Evolutionary conservation across 2,888 invertebrate genomes (phyloP).

Genomic region (Diloba caeruleocephala): DNA sequence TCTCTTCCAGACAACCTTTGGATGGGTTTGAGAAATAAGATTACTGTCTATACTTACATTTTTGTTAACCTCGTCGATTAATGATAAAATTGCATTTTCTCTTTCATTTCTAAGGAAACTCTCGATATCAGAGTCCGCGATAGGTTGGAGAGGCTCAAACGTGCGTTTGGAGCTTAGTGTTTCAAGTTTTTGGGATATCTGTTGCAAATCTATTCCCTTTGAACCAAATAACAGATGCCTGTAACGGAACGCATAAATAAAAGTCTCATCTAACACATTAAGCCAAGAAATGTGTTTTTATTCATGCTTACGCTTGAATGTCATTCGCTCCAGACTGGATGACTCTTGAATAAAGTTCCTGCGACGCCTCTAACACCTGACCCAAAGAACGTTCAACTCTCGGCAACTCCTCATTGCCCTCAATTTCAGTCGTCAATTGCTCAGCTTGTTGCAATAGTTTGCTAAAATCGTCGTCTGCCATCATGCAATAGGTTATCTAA

Average conservation of each 20-base stretch:
- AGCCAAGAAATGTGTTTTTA: background rate
- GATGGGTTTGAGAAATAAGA: no score
- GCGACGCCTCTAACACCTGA: constrained; percentile 97
- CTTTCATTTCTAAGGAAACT: constrained; percentile 97
- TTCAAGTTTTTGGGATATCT: constrained; percentile 97
- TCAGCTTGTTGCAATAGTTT: constrained; percentile 97
- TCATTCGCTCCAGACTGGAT: constrained; percentile 96
- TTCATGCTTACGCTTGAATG: constrained; percentile 94
- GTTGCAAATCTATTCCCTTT: constrained; percentile 97
- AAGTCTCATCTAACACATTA: background rate
- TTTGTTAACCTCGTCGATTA: constrained; percentile 96
- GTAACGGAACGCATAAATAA: constrained; percentile 37
- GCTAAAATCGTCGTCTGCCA: constrained; percentile 92
- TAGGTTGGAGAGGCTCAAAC: constrained; percentile 97
- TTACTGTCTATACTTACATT: constrained; percentile 90
- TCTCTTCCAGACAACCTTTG: no score
- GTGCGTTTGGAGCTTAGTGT: constrained; percentile 95
- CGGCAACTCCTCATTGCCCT: constrained; percentile 94
- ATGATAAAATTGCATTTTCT: constrained; percentile 97
- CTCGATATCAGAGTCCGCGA: constrained; percentile 96
- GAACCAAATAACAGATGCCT: constrained; percentile 97
- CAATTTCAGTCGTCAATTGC: constrained; percentile 96
- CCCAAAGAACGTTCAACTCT: constrained; percentile 96
- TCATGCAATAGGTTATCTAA: constrained; percentile 72
- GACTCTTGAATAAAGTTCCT: constrained; percentile 95